Base-by-base conservation (phyloP, 2,797 vertebrate species). In the Brachyalestes nurse region DNA sequence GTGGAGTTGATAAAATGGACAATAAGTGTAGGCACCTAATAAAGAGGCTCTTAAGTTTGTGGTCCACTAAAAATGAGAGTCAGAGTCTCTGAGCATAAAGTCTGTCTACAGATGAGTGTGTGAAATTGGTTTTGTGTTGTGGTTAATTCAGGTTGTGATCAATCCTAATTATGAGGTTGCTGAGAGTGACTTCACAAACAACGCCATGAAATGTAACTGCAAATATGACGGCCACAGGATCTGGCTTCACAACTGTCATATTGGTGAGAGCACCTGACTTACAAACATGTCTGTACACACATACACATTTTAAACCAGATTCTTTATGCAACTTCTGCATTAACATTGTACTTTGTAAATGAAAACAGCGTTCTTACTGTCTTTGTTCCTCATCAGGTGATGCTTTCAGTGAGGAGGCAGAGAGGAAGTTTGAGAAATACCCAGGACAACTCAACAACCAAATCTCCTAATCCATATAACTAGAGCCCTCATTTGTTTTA, bases 121-220 rank as follows among this genome's bases (percentile, higher is more conserved):
- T 65, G n/a, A 40, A n/a, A 8, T 10, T 65, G 25, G 4, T 19
- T 65, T 74, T 66, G 28, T 57, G 12, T 80, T 17, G 16, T 74
- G 17, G 47, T 28, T 70, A 23, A 23, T 75, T 65, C 88, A 99
- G 98, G 91, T 99, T 0, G 95, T 99, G 57, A 98, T 99, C 85
- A 99, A 99, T 90, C 97, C 98, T 16, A 96, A 97, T 76, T 93
- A 92, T 0, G 98, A 99, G 87, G 98, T 99, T 83, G 95, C 97
- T 0, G 98, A 99, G 89, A 99, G 97, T 0, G 98, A 99, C 90
- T 99, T 98, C 90, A 97, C 96, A 90, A 99, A 99, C 91, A 99
- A 99, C 0, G 97, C 95, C 83, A 99, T 99, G 98, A 99, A 96
- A 83, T 99, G 98, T 85, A 99, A 97, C 95, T 99, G 98, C 93